Evolutionary conservation across 2,113 vertebrate genomes (phyloP), one percentile per base, ranked within the genome.

Genomic region (Etia nguti): DNA sequence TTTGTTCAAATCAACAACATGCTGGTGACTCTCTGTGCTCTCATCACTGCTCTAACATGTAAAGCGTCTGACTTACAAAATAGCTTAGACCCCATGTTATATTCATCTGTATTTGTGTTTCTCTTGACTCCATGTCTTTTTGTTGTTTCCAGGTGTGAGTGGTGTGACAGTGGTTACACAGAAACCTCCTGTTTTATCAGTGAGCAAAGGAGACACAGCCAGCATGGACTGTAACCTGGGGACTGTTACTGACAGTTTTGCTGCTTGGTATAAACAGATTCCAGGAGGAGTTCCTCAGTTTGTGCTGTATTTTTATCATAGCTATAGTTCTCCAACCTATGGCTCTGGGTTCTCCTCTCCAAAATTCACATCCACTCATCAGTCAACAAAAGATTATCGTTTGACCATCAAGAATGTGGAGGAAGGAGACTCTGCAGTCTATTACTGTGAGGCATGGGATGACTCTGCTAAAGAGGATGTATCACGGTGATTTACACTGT

Each of bases 231-330:
- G 56, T 1, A 57, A 57, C 24, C 56, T 57, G 56, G 56, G 56
- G 0, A 29, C 56, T 59, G 13, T 2, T 59, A 29, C 29, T 31
- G 29, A 31, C 29, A 6, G 5, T 31, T 4, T 5, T 56, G 55
- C 6, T 29, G 26, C 26, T 57, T 57, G 56, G 56, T 59, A 16
- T 0, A 59, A 29, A 59, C 56, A 59, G 13, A 59, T 9, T 59
- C 13, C 56, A 0, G 24, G 56, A 16, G 24, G 8, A 59, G 56
- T 16, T 59, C 56, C 56, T 1, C 56, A 59, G 56, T 29, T 0
- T 29, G 56, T 29, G 13, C 0, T 57, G 24, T 0, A 0, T 0
- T 59, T 59, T 29, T 0, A 2, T 16, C 8, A 29, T 59, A 0
- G 4, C 0, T 0, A 0, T 1, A 59, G 56, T 59, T 29, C 26